phyloP scores from a whole-genome alignment of 2,797 vertebrate genomes.

The Sebastes cheni region DNA sequence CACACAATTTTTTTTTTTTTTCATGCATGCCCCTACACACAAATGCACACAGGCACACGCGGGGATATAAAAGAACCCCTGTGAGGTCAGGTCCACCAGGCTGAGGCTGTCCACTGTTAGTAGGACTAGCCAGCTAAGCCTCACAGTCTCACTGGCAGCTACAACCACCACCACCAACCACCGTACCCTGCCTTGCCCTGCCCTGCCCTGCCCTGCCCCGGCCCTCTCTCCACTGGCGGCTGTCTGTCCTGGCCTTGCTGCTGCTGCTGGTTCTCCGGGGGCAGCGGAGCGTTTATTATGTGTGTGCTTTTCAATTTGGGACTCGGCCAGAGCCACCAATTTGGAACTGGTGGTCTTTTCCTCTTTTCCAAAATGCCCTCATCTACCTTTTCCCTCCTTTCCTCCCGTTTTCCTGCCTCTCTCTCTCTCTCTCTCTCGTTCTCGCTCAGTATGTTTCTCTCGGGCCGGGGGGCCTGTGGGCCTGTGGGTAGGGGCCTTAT shows the following conservation, averaged over 20 bases:
- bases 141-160: constrained; percentile 73
- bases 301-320: constrained; percentile 51
- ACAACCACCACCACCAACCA: constrained; percentile 71
- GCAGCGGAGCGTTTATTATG: constrained; percentile 37
- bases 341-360: constrained; percentile 61
- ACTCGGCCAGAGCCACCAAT: constrained; percentile 45
- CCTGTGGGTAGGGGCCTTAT: constrained; percentile 85
- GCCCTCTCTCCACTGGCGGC: constrained; percentile 67
- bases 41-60: constrained; percentile 50
- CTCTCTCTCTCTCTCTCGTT: constrained; percentile 44
- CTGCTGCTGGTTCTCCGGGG: constrained; percentile 9
- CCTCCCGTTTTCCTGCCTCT: constrained; percentile 47
- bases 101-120: constrained; percentile 80
- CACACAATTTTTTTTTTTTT: constrained; percentile 33
- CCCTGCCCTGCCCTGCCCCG: constrained; percentile 57
- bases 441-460: constrained; percentile 68
- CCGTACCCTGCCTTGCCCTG: constrained; percentile 58
- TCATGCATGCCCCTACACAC: constrained; percentile 53
- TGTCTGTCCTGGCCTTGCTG: constrained; percentile 61
- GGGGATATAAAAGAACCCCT: constrained; percentile 81
- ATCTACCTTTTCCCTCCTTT: constrained; percentile 65
- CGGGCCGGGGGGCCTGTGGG: constrained; percentile 76
- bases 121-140: constrained; percentile 59
- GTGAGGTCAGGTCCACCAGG: constrained; percentile 80
- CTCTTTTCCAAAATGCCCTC: constrained; percentile 60